phyloP scores from a whole-genome alignment of 2,888 invertebrate species.

The Chalcis sispes region DNA sequence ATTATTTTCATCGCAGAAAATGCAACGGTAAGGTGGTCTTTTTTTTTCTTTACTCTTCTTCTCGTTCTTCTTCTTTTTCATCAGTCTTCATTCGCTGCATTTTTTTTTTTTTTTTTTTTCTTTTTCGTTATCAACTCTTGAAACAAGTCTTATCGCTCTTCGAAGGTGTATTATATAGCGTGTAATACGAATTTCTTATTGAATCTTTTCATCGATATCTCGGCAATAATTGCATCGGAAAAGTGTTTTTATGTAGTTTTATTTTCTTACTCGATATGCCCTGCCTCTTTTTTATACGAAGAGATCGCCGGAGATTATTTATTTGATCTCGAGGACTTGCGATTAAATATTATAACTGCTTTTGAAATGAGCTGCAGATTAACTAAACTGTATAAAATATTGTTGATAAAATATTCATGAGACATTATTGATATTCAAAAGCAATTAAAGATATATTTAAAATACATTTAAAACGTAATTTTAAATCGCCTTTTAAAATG shows the following conservation, averaged over 20 bases:
- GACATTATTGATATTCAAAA: background rate
- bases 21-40: conserved; percentile 10
- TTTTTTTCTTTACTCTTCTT: too few relatives aligned
- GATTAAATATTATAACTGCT: background rate
- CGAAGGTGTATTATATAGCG: background rate
- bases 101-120: background rate
- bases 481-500: too few relatives aligned
- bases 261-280: too few relatives aligned
- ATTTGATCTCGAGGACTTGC: too few relatives aligned
- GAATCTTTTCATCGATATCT: conserved; percentile 6
- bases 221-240: conserved; percentile 13
- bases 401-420: background rate
- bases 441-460: too few relatives aligned
- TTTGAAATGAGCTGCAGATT: background rate
- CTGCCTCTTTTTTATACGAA: too few relatives aligned
- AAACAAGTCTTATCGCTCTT: conserved; percentile 13
- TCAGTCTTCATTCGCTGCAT: background rate
- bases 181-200: conserved; percentile 27
- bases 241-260: background rate
- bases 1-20: conserved; percentile 32
- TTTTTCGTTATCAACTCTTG: conserved; percentile 4
- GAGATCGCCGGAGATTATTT: too few relatives aligned
- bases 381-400: too few relatives aligned
- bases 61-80: too few relatives aligned
- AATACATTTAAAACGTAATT: too few relatives aligned